Conservation (phyloP, 1,140 invertebrate species). For the Diorhabda carinulata region DNA sequence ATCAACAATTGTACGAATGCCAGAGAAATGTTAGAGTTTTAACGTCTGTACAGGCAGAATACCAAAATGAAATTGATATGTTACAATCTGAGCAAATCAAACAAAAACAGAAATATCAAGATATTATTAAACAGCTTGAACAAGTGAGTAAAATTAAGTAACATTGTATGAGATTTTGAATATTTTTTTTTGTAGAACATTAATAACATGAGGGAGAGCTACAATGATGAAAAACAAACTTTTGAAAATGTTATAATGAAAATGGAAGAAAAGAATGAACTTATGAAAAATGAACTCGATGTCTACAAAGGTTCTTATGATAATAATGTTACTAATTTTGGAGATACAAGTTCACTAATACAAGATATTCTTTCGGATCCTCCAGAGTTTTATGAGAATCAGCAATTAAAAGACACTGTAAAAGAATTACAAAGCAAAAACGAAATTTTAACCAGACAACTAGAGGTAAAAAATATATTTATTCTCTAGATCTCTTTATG, state of each 20-base stretch:
- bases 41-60: slow-evolving; percentile 19
- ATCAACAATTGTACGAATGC: slow-evolving; percentile 25
- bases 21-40: slow-evolving; percentile 22
- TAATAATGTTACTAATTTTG: background rate
- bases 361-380: slow-evolving; percentile 10
- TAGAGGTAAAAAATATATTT: background rate
- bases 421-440: background rate
- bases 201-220: background rate
- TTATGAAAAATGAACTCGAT: background rate
- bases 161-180: background rate
- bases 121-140: slow-evolving; percentile 19
- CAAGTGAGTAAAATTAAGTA: background rate
- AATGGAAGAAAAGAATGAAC: slow-evolving; percentile 21
- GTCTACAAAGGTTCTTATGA: slow-evolving; percentile 10
- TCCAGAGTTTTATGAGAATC: background rate
- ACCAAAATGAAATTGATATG: slow-evolving; percentile 23
- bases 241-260: slow-evolving; percentile 12
- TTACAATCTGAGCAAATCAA: slow-evolving; percentile 20
- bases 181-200: background rate
- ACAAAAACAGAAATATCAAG: slow-evolving; percentile 14
- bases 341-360: slow-evolving; percentile 7
- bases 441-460: background rate
- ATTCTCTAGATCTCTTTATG: too few species aligned
- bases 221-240: slow-evolving; percentile 8
- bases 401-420: background rate